Base-by-base conservation (phyloP, 2,797 vertebrate species). In the Siniperca scherzeri region DNA sequence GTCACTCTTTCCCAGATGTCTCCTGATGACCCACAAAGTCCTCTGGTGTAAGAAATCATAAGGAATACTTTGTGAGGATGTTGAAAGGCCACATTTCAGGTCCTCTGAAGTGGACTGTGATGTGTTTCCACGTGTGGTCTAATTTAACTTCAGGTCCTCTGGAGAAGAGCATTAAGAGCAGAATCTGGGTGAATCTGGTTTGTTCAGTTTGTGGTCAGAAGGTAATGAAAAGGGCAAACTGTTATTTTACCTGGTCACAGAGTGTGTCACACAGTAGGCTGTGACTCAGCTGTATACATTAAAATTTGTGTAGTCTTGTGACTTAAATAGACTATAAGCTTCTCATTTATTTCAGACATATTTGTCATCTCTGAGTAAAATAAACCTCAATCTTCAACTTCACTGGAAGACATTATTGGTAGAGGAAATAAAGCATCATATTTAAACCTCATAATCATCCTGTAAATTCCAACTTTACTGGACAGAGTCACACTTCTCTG, bases 81-180 rank as follows among this genome's bases (percentile, higher is more conserved):
- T 52, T 69, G 55, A 55, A 70, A 77, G 56, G 73, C 27, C 56
- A 46, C 44, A 62, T 62, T 56, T 77, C 30, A 78, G 27, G 25
- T 30, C 33, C 53, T 75, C 64, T 75, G 69, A 82, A 65, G 64
- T 70, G 40, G 33, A 65, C 85, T 74, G 22, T 80, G 53, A 67
- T 70, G 73, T 70, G 40, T 77, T 82, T 85, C 56, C 21, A 76
- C 46, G 65, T 52, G 65, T 50, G 69, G 33, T 77, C 72, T 73
- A 70, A 85, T 69, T 82, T 77, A 78, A 84, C 77, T 74, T 46
- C 1, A 66, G n/a, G 46, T 48, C 11, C 36, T 57, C 55, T 36
- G 55, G 61, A 74, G 70, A 48, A 56, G 30, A 64, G 40, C 78
- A 17, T 56, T 52, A 76, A 36, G 27, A 76, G 27, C 22, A 21